Percentiles rank a stretch among this genome's conserved stretches.
Conservation (phyloP, 2,797 vertebrate species). For the Urophycis tenuis region DNA sequence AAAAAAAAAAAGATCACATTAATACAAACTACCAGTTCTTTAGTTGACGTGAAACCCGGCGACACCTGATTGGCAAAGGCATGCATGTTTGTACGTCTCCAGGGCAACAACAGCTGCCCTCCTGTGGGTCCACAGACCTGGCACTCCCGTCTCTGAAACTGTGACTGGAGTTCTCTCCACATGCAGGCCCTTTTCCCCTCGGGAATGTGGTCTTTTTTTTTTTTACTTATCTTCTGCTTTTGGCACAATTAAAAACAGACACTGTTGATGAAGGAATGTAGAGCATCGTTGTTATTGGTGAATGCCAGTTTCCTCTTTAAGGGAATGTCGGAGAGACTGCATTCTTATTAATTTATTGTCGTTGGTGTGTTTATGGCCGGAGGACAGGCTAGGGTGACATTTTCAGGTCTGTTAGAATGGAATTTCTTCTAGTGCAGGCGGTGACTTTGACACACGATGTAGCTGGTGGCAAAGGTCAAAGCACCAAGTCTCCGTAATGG, state of each 20-base stretch:
- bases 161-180: constrained; percentile 38
- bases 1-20: constrained; percentile 20
- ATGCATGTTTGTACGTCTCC: constrained; percentile 57
- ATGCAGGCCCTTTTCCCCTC: constrained; percentile 23
- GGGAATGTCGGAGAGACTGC: constrained; percentile 4
- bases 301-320: constrained; percentile 26
- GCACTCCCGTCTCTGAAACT: too few relatives aligned
- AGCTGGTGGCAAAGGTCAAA: constrained; percentile 55
- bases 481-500: constrained; percentile 48
- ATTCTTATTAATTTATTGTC: not conserved
- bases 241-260: not conserved
- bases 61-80: constrained; percentile 59
- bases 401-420: constrained; percentile 52
- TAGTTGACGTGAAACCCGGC: constrained; percentile 61
- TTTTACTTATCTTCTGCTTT: constrained; percentile 31
- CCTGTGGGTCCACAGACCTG: constrained; percentile 56
- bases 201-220: constrained; percentile 26
- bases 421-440: constrained; percentile 53
- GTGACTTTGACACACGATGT: constrained; percentile 47
- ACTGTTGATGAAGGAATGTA: constrained; percentile 40
- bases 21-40: constrained; percentile 14
- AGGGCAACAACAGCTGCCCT: constrained; percentile 67
- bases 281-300: constrained; percentile 31
- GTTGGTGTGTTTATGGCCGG: not conserved
- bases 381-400: constrained; percentile 23